phyloP scores from a whole-genome alignment of 1,140 invertebrate genomes.

The Zelostemma sp. region DNA sequence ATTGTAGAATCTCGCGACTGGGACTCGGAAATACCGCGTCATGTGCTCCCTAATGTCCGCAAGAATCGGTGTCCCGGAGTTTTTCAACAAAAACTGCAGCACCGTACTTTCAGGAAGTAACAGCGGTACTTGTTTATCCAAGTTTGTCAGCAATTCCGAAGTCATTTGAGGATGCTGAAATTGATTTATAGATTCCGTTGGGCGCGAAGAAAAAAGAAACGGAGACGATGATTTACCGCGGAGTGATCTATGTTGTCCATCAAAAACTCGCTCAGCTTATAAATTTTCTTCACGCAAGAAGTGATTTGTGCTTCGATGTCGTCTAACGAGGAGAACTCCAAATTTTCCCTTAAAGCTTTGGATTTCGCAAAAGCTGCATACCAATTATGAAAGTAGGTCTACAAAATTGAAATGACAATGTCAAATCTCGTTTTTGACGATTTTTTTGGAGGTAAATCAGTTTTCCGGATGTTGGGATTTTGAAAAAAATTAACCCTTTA shows the following conservation, averaged over 20 bases:
- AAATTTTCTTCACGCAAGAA: slow-evolving; percentile 49
- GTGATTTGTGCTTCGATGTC: slow-evolving; percentile 42
- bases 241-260: slow-evolving; percentile 1
- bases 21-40: slow-evolving; percentile 17
- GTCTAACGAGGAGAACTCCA: slow-evolving; percentile 17
- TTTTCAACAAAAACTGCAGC: slow-evolving; percentile 46
- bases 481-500: too few relatives aligned
- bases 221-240: slow-evolving; percentile 15
- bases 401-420: too few relatives aligned
- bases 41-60: slow-evolving; percentile 40
- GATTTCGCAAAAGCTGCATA: slow-evolving; percentile 25
- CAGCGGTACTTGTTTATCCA: slow-evolving; percentile 10
- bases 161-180: slow-evolving; percentile 9
- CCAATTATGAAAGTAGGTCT: slow-evolving; percentile 52
- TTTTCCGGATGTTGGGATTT: too few relatives aligned
- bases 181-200: too few relatives aligned
- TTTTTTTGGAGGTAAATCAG: not conserved
- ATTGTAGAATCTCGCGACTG: slow-evolving; percentile 39
- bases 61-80: slow-evolving; percentile 25
- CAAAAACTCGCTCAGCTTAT: slow-evolving; percentile 41
- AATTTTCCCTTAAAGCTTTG: slow-evolving; percentile 22
- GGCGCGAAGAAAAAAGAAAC: too few relatives aligned
- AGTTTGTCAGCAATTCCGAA: slow-evolving; percentile 15
- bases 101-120: slow-evolving; percentile 47
- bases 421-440: slow-evolving; percentile 12